Percentiles rank a stretch among this genome's conserved stretches.
These are phyloP conservation scores for Ommatoiulus sabulosus DNA, from an alignment of 2,888 invertebrate species.

Conservation along the genomic window DNA sequence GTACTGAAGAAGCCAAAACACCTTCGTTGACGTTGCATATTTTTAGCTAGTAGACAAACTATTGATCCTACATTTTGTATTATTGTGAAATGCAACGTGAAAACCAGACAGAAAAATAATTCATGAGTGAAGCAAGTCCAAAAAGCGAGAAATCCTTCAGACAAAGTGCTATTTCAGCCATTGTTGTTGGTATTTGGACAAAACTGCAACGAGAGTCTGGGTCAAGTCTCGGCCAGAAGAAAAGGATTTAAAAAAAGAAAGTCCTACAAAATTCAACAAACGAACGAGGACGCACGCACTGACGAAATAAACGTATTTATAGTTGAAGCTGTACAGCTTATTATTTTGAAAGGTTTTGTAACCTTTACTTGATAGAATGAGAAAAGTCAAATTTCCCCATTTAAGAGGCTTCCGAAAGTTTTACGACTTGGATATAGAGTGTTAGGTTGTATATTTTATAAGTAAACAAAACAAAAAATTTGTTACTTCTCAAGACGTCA, in stretches of 20 bases:
- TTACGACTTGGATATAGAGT: too few species aligned
- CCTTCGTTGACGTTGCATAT: too few species aligned
- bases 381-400: background rate
- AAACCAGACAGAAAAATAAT: background rate
- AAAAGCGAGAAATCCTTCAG: background rate
- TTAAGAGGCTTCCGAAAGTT: too few species aligned
- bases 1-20: too few species aligned
- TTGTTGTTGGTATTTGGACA: background rate
- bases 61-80: background rate
- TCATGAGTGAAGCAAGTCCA: background rate
- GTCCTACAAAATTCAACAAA: background rate
- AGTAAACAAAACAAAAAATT: too few species aligned
- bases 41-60: background rate
- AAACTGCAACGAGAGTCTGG: background rate
- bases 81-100: background rate
- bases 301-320: background rate
- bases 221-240: background rate
- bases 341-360: too few species aligned
- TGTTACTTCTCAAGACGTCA: too few species aligned
- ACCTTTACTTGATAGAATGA: background rate
- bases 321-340: too few species aligned
- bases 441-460: too few species aligned
- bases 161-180: background rate
- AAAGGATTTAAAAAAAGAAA: background rate
- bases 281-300: constrained; percentile 1